A percentile compares a stretch with the other conserved stretches of the same genome.
phyloP scores from a whole-genome alignment of 1,140 invertebrate species.

The Sycophila sp. region DNA sequence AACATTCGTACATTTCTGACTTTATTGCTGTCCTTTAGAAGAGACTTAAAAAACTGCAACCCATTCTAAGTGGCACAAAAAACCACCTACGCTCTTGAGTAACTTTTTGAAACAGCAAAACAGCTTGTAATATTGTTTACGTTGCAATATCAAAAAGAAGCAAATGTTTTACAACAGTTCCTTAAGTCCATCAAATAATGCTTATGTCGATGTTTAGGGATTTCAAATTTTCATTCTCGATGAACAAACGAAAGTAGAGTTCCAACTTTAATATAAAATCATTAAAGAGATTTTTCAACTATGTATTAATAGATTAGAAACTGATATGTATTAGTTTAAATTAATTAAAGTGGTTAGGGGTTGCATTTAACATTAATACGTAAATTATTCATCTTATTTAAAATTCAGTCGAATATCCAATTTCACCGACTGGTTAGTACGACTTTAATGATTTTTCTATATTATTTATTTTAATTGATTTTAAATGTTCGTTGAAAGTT shows the following conservation, averaged over 20 bases:
- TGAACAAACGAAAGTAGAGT: background rate
- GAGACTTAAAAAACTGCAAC: too few species aligned
- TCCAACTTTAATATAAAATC: background rate
- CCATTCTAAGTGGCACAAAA: too few species aligned
- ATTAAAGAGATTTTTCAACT: background rate
- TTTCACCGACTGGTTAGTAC: background rate
- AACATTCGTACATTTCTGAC: background rate
- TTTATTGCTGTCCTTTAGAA: background rate
- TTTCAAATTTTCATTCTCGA: background rate
- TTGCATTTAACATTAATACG: background rate
- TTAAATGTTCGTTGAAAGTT: too few species aligned
- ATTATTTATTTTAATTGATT: too few species aligned
- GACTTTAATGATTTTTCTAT: background rate
- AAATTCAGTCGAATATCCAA: background rate
- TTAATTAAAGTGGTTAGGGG: background rate
- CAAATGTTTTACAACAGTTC: background rate
- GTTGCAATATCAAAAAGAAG: background rate
- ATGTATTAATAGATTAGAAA: conserved; percentile 14
- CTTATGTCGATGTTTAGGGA: background rate
- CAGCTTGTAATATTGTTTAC: too few species aligned
- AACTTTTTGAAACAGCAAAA: background rate
- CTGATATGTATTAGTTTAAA: conserved; percentile 4
- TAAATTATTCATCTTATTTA: background rate
- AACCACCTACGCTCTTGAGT: too few species aligned
- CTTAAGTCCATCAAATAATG: background rate